Base-by-base conservation (phyloP, 2,888 invertebrate genomes). In the Melitaea athalia region DNA sequence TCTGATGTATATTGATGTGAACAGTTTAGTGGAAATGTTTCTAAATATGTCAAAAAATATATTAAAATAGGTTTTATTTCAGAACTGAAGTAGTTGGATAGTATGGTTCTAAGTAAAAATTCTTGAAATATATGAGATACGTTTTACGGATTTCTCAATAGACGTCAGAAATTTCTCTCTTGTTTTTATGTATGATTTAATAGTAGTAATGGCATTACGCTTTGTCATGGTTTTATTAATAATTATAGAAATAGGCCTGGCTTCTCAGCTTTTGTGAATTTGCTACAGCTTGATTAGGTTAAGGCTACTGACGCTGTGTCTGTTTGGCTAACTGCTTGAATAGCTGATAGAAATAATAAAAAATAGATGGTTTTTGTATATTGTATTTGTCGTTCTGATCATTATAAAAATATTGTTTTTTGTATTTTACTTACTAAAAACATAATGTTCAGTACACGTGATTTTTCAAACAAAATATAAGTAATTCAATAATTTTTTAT, bases 401-500 rank as follows among this genome's bases (percentile, higher is more conserved):
- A n/a, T 49, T 49, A n/a, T 49, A n/a, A n/a, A 12, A 45, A 45
- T 45, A 5, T 45, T 45, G n/a, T n/a, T 5, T n/a, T 14, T 0
- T 49, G 3, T 6, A 49, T n/a, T 14, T 49, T 49, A 45, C 11
- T 12, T 31, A 12, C 24, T 12, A 5, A 24, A 8, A 50, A 50
- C 5, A 50, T 17, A 50, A 50, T 50, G 4, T 14, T 6, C 10
- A 50, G 5, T 50, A 50, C 50, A 50, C 17, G 1, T 14, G 1
- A 1, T 11, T 14, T 24, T 31, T 2, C 14, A 33, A n/a, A n/a
- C n/a, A 33, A n/a, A 24, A 55, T 31, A 12, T n/a, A 14, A 6
- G 24, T 63, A 50, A 61, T 43, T n/a, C 5, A n/a, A 38, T 14
- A 33, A 38, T 57, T 38, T 17, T 68, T 66, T n/a, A 15, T 45